Conservation (phyloP, 53 echinoderm and acorn worm species). For the Echinarachnius parma region DNA sequence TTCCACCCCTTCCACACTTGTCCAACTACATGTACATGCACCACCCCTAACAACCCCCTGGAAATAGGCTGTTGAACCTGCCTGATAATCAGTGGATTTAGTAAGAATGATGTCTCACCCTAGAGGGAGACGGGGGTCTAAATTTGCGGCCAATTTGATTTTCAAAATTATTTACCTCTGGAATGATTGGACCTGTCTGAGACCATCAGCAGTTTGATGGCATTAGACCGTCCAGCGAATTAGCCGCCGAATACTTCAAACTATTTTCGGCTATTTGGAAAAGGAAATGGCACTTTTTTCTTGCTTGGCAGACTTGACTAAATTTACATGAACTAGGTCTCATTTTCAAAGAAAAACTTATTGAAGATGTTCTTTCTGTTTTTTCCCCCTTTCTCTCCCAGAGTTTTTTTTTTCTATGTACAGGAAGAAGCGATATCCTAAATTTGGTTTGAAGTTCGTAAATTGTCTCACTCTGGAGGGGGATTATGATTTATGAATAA, state of each 20-base stretch:
- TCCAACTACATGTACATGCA: too few species aligned
- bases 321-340: too few species aligned
- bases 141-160: conserved; percentile 39
- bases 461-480: conserved; percentile 9
- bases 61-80: conserved; percentile 35
- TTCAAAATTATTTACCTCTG: conserved; percentile 43
- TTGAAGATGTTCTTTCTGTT: too few species aligned
- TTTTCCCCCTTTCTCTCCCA: too few species aligned
- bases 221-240: conserved; percentile 33
- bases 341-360: too few species aligned
- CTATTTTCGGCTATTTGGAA: conserved; percentile 29
- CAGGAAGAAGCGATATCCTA: not conserved
- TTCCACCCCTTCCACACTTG: too few species aligned
- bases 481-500: conserved; percentile 52
- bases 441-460: conserved; percentile 43
- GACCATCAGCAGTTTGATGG: conserved; percentile 31
- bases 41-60: not conserved
- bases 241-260: conserved; percentile 24
- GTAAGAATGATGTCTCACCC: conserved; percentile 25
- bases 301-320: too few species aligned
- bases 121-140: conserved; percentile 12
- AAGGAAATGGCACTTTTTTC: too few species aligned
- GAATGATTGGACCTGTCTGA: conserved; percentile 42
- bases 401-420: conserved; percentile 2
- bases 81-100: conserved; percentile 28